A percentile compares a stretch with the other conserved stretches of the same genome.
phyloP scores from a whole-genome alignment of 2,797 vertebrate genomes.

The Tapera naevia region DNA sequence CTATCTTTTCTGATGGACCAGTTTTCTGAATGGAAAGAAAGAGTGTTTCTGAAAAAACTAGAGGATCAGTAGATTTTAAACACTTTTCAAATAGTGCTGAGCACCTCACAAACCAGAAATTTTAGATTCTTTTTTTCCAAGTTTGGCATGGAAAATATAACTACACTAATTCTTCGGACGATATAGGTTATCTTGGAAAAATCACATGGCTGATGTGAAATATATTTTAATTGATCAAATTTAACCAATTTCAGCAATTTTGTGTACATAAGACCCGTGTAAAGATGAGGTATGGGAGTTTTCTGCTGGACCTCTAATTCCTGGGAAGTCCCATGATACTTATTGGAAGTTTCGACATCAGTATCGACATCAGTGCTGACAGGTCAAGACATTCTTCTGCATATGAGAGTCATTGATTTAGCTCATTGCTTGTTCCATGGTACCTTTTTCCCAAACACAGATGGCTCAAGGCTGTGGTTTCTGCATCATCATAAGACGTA shows the following conservation, averaged over 20 bases:
- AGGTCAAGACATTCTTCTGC: neutral
- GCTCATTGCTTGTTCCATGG: neutral
- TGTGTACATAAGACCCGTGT: neutral
- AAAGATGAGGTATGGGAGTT: neutral
- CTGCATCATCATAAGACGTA: neutral
- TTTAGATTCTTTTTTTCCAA: neutral
- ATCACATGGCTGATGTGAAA: neutral
- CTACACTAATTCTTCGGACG: neutral
- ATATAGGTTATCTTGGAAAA: neutral
- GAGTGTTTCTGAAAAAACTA: neutral
- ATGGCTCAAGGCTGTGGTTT: neutral
- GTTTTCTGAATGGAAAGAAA: neutral
- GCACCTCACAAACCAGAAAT: neutral
- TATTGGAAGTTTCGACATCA: neutral
- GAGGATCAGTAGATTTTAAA: neutral
- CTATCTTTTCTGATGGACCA: neutral
- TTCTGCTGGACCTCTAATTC: neutral
- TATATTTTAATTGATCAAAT: neutral
- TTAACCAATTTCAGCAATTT: neutral
- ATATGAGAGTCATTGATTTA: neutral
- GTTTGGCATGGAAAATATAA: neutral
- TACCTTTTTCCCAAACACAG: neutral
- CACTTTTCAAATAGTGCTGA: neutral
- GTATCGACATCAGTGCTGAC: neutral
- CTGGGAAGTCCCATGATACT: neutral